Base-by-base conservation (phyloP, 2,797 vertebrate species). In the Lepus oiostolus region DNA sequence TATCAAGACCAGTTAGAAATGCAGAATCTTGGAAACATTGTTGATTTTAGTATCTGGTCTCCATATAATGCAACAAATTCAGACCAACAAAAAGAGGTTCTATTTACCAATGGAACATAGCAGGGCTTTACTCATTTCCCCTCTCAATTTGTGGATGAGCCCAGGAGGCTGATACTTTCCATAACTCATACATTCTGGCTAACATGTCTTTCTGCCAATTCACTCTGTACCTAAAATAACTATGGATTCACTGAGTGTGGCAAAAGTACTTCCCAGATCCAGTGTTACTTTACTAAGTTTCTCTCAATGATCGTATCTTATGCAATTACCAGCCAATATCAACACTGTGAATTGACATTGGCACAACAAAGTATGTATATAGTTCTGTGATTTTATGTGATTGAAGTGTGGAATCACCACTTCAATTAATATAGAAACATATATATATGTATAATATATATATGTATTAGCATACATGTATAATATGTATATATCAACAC, bases 101-200 rank as follows among this genome's bases (percentile, higher is more conserved):
- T 42, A 42, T 42, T 42, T 42, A 42, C 42, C 42, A 9, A 42
- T 42, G 42, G 54, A 58, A 58, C 19, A 58, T 16, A 58, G 14
- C 14, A 58, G 19, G 54, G 54, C 19, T 58, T 58, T 58, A 4
- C 19, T 58, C 85, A 88, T 97, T 54, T 98, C 60, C 28, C 92
- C 96, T 22, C 79, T 88, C n/a, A 97, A 95, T 2, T 96, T 97
- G 91, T 98, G 91, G 85, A 98, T 0, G 0, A 98, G 80, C 13
- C 98, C 98, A 93, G 98, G 4, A 97, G 97, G 14, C 92, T 97
- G 85, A 97, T 94, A 70, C 96, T 97, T 24, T 96, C 60, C 47
- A 97, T 97, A 22, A 97, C 84, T 28, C 0, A 22, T 16, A 32
- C 4, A 24, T 98, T 87, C 0, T 0, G 82, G 2, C 0, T 0